Conservation (phyloP, 1,140 invertebrate species). For the Mamestra configurata region DNA sequence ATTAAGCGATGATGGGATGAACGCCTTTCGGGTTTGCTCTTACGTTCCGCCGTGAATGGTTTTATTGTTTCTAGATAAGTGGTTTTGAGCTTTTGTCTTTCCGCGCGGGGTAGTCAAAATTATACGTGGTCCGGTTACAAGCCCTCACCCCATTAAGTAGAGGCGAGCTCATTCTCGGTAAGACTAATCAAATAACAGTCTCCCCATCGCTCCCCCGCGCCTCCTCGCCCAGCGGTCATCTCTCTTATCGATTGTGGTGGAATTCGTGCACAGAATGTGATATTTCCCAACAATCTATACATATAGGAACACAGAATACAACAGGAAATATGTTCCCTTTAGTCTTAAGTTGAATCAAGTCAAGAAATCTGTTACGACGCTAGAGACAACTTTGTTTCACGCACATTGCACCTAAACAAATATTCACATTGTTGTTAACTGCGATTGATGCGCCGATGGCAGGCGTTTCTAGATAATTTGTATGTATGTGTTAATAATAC, state of each 20-base stretch:
- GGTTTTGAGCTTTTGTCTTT: constrained; percentile 63
- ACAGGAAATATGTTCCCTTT: constrained; percentile 57
- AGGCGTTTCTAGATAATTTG: too few relatives aligned
- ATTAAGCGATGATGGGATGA: constrained; percentile 84
- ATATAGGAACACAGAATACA: constrained; percentile 61
- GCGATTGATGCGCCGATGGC: background rate
- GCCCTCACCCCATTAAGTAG: constrained; percentile 86
- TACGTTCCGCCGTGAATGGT: constrained; percentile 61
- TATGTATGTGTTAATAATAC: too few relatives aligned
- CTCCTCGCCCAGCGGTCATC: constrained; percentile 86
- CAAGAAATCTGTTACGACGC: background rate
- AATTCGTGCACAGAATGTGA: constrained; percentile 88
- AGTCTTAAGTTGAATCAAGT: background rate
- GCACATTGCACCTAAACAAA: background rate
- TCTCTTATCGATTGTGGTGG: constrained; percentile 88
- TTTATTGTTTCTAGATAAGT: constrained; percentile 70
- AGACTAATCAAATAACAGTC: constrained; percentile 88
- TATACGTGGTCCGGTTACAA: constrained; percentile 85
- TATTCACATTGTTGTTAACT: constrained; percentile 1
- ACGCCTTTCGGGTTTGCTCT: constrained; percentile 70
- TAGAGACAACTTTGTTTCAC: background rate
- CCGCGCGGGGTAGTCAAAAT: constrained; percentile 76
- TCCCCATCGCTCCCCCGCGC: constrained; percentile 75
- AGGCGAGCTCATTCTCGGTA: constrained; percentile 87
- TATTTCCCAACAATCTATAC: constrained; percentile 75